These are phyloP conservation scores for Nymphalis io DNA, from an alignment of 1,140 invertebrate species.

Conservation along the genomic window DNA sequence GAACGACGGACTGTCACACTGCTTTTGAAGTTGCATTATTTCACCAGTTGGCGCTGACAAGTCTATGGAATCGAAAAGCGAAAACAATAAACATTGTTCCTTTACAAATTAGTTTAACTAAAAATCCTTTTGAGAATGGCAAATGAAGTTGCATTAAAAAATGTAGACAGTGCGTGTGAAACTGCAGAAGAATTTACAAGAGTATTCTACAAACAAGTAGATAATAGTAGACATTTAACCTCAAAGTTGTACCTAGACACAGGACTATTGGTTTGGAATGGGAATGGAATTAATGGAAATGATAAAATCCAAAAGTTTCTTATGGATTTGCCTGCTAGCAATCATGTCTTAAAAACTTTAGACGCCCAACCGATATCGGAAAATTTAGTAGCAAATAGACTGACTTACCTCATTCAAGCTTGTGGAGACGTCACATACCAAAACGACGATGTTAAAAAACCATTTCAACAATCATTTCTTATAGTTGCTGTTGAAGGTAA, in stretches of 20 bases:
- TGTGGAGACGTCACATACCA: conserved; percentile 87
- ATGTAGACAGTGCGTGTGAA: conserved; percentile 87
- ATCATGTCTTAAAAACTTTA: conserved; percentile 85
- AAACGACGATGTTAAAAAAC: conserved; percentile 77
- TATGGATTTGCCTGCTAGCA: conserved; percentile 86
- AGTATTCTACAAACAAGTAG: conserved; percentile 90
- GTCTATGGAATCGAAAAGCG: background rate
- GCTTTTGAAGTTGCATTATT: no score
- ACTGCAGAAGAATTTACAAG: conserved; percentile 91
- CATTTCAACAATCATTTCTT: conserved; percentile 91
- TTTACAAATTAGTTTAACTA: background rate
- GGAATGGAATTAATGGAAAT: conserved; percentile 87
- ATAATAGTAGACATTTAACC: conserved; percentile 90
- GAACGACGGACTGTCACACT: no score
- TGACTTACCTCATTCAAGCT: conserved; percentile 88
- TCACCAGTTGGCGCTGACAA: no score
- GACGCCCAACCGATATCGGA: conserved; percentile 90
- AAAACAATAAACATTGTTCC: background rate
- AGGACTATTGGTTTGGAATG: conserved; percentile 92
- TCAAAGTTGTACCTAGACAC: conserved; percentile 89
- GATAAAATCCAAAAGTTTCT: conserved; percentile 90
- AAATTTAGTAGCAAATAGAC: conserved; percentile 84
- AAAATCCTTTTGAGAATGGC: conserved; percentile 18
- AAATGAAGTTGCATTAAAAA: conserved; percentile 68
- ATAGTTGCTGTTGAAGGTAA: conserved; percentile 91